Conservation (phyloP, 2,888 invertebrate species). For the Allophyes oxyacanthae region DNA sequence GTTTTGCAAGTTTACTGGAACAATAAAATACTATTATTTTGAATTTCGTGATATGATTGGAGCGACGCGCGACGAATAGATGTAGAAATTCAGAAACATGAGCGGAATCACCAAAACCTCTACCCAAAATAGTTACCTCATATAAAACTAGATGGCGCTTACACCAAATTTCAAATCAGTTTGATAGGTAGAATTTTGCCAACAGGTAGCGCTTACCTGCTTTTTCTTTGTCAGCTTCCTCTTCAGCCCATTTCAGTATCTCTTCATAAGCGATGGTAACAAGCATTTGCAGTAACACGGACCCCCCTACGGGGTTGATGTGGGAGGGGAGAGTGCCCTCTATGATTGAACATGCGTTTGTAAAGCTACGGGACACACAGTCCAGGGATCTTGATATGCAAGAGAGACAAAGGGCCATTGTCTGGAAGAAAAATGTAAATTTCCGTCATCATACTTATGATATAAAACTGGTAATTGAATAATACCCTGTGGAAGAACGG, state of each 20-base stretch:
- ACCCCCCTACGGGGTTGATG: conserved; percentile 92
- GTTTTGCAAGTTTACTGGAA: too few species aligned
- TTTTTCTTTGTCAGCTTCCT: conserved; percentile 74
- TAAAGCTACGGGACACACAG: conserved; percentile 90
- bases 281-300: conserved; percentile 92
- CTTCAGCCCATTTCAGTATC: conserved; percentile 87
- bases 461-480: too few species aligned
- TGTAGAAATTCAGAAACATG: too few species aligned
- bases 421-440: conserved; percentile 69
- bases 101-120: too few species aligned
- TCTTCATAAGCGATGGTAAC: conserved; percentile 92
- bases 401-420: conserved; percentile 93
- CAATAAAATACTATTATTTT: too few species aligned
- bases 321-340: conserved; percentile 92
- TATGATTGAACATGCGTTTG: conserved; percentile 89
- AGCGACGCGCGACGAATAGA: too few species aligned
- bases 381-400: conserved; percentile 92
- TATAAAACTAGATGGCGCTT: conserved; percentile 20
- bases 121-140: too few species aligned
- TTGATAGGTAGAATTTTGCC: neutral
- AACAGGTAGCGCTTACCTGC: conserved; percentile 62
- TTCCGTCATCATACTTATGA: too few species aligned
- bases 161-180: neutral
- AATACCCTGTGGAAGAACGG: too few species aligned
- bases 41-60: too few species aligned